Conservation (phyloP, 1,140 invertebrate genomes). For the Drosophila prosaltans region DNA sequence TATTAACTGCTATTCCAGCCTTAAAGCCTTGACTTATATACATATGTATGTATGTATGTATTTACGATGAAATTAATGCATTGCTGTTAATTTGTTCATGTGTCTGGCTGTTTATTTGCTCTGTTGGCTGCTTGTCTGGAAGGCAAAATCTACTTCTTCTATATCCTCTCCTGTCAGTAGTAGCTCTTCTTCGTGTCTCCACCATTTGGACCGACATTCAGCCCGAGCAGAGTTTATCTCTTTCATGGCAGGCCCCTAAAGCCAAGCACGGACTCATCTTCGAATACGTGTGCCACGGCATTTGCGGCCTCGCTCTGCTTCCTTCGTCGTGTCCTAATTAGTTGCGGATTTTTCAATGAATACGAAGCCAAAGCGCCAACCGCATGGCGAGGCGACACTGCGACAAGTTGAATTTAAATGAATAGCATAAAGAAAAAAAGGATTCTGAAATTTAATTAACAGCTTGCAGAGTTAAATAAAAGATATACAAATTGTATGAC, state of each 20-base stretch:
- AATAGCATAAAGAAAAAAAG: conserved; percentile 25
- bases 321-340: conserved; percentile 63
- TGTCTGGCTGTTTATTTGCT: conserved; percentile 52
- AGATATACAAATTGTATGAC: conserved; percentile 28
- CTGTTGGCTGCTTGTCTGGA: conserved; percentile 9
- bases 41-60: too few species aligned
- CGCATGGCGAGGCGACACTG: conserved; percentile 35
- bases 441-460: conserved; percentile 68
- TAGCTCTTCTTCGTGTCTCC: not conserved
- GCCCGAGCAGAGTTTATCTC: conserved; percentile 12
- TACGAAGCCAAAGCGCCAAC: conserved; percentile 38
- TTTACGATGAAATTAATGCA: conserved; percentile 31
- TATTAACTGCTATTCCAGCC: too few species aligned
- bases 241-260: conserved; percentile 10
- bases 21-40: conserved; percentile 8
- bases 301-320: conserved; percentile 30
- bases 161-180: conserved; percentile 23
- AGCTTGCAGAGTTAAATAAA: conserved; percentile 65
- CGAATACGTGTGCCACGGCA: conserved; percentile 26
- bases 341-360: conserved; percentile 76
- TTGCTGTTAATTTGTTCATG: conserved; percentile 38
- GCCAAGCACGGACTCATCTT: conserved; percentile 23
- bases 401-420: conserved; percentile 64
- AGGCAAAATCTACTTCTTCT: conserved; percentile 4
- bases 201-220: not conserved